These are phyloP conservation scores for Turritopsis rubra DNA, from an alignment of 30 jellyfish, hydroid and myxozoan species.

Conservation along the genomic window DNA sequence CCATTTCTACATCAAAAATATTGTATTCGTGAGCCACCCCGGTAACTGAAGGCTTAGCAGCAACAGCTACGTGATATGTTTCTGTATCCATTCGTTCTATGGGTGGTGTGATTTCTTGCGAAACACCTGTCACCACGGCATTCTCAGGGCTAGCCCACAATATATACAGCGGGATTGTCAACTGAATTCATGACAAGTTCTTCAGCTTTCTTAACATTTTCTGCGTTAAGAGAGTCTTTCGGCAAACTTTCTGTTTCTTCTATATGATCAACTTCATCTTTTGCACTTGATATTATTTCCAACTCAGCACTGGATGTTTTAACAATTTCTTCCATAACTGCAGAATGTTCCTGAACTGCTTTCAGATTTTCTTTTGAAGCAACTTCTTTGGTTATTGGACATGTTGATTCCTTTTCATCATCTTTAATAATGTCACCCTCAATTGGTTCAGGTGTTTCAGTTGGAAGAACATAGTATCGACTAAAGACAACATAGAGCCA, in stretches of 20 bases:
- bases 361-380: background rate
- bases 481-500: constrained; percentile 1
- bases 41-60: background rate
- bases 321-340: background rate
- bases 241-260: background rate
- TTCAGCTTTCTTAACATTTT: background rate
- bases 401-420: background rate
- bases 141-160: background rate
- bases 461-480: constrained; percentile 22
- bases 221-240: too few relatives aligned
- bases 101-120: background rate
- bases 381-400: background rate
- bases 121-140: background rate
- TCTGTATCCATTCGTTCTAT: background rate
- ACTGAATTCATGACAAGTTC: background rate
- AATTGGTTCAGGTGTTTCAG: constrained; percentile 28
- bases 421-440: background rate
- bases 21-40: background rate
- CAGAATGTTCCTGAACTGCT: background rate
- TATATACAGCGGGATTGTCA: background rate
- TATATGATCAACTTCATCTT: background rate
- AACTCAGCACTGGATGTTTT: background rate
- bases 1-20: background rate
- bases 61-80: background rate
- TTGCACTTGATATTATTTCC: background rate